Conservation (phyloP, 2,797 vertebrate species). For the Streptopelia turtur region DNA sequence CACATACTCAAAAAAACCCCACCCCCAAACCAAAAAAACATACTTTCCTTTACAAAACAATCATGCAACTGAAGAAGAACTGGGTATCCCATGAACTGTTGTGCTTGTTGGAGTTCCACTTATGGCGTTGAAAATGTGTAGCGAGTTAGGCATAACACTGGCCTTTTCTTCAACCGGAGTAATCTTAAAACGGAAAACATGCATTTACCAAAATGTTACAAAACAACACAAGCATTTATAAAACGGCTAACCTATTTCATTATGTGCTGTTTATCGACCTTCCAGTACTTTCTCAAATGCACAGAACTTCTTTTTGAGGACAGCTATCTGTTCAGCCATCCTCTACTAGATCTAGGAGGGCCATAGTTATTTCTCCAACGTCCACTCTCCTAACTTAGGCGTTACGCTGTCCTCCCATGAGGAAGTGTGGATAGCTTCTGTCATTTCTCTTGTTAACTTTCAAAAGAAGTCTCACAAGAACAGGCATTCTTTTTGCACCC, state of each 20-base stretch:
- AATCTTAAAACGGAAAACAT: conserved; percentile 82
- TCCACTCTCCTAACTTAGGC: neutral
- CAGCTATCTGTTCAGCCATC: neutral
- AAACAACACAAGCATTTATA: neutral
- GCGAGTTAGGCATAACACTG: conserved; percentile 87
- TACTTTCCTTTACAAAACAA: conserved; percentile 21
- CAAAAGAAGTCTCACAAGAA: neutral
- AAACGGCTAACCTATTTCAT: neutral
- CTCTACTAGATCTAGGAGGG: neutral
- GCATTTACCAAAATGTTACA: neutral
- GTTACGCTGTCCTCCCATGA: neutral
- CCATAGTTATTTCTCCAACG: neutral
- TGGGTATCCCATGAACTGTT: conserved; percentile 89
- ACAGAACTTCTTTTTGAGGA: neutral
- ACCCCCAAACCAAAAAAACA: neutral
- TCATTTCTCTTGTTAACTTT: neutral
- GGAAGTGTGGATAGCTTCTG: neutral
- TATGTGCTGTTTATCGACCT: fast-evolving
- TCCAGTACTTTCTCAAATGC: neutral
- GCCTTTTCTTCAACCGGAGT: conserved; percentile 87
- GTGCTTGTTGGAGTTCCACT: conserved; percentile 91
- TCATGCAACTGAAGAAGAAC: conserved; percentile 91
- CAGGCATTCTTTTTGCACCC: neutral
- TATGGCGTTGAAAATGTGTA: conserved; percentile 97
- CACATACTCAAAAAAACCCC: neutral